Percentiles rank a stretch among this genome's conserved stretches.
Evolutionary conservation across 2,888 invertebrate genomes (phyloP).

Genomic region (Protonemura montana): DNA sequence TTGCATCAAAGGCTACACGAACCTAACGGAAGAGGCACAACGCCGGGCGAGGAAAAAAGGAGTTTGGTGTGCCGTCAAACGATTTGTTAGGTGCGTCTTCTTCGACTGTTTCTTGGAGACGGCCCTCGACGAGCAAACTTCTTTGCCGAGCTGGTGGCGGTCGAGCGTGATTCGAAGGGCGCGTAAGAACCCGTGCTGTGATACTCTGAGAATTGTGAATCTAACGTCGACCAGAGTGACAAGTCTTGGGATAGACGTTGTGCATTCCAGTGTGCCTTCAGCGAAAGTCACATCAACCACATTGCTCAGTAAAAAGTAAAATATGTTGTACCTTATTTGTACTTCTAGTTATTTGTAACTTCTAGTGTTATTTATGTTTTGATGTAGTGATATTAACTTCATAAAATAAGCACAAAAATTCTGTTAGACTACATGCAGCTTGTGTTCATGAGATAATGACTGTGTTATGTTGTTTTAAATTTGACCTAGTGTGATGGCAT

Average conservation of each 20-base stretch:
- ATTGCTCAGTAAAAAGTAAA: background rate
- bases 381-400: background rate
- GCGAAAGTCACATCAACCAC: constrained; percentile 40
- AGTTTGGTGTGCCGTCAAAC: constrained; percentile 7
- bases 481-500: background rate
- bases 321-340: too few relatives aligned
- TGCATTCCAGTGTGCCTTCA: constrained; percentile 41
- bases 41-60: constrained; percentile 1
- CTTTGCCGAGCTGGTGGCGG: constrained; percentile 49
- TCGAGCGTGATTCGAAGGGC: constrained; percentile 46
- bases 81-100: constrained; percentile 39
- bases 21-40: background rate
- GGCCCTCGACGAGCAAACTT: constrained; percentile 44
- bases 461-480: background rate
- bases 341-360: background rate
- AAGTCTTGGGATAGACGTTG: constrained; percentile 42
- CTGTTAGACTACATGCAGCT: background rate
- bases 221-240: constrained; percentile 47
- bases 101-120: constrained; percentile 47
- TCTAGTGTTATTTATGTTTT: background rate
- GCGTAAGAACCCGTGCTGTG: constrained; percentile 49
- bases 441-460: background rate
- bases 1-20: constrained; percentile 44
- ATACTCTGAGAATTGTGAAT: constrained; percentile 44
- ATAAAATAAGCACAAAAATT: background rate